phyloP scores from a whole-genome alignment of 2,113 vertebrate genomes.

The Myodes glareolus region DNA sequence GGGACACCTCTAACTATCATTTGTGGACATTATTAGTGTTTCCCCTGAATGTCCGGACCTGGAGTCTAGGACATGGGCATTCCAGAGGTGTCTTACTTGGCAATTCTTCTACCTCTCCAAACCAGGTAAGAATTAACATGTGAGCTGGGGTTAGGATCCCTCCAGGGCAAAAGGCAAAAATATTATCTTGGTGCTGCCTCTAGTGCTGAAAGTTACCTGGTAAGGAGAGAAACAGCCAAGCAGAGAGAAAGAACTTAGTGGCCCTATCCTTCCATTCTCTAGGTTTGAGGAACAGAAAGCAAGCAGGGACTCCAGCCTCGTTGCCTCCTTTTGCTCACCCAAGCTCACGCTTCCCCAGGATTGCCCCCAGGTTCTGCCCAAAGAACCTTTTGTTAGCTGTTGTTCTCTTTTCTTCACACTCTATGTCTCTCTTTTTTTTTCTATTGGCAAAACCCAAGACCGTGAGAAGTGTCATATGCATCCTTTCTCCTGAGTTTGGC shows the following conservation, averaged over 20 bases:
- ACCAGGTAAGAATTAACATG: neutral
- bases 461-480: neutral
- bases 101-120: neutral
- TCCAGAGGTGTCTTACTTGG: neutral
- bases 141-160: neutral
- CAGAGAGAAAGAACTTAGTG: neutral
- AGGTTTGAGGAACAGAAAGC: neutral
- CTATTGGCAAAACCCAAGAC: neutral
- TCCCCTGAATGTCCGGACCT: neutral
- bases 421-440: neutral
- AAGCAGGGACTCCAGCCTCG: fast-evolving
- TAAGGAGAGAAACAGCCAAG: neutral
- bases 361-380: neutral
- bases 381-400: neutral
- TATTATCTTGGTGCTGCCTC: neutral
- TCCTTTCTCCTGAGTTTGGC: neutral
- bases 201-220: neutral
- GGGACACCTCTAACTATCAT: neutral
- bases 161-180: neutral
- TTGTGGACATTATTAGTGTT: neutral
- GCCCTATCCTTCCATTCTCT: neutral
- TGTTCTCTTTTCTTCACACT: neutral
- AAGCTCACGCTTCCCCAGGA: fast-evolving
- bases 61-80: neutral
- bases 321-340: fast-evolving